Evolutionary conservation across 2,888 invertebrate species (phyloP).

Genomic region (Drosophila quinaria): DNA sequence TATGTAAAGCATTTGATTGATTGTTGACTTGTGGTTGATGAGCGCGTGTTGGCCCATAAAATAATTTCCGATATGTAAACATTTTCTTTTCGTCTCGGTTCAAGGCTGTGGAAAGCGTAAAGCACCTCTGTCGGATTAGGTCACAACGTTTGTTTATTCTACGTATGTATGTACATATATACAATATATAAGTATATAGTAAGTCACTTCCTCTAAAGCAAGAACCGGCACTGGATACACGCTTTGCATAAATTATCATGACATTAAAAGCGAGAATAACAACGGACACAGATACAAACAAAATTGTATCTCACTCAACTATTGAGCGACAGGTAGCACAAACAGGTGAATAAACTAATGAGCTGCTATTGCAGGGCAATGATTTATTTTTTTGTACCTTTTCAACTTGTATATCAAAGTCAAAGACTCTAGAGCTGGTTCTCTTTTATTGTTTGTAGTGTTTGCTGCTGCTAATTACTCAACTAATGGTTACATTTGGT

Average conservation of each 20-base stretch:
- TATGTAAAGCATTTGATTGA: conserved; percentile 29
- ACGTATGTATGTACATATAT: not conserved
- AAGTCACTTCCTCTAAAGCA: conserved; percentile 60
- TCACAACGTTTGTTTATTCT: conserved; percentile 44
- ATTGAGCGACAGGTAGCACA: conserved; percentile 44
- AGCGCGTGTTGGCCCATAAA: conserved; percentile 34
- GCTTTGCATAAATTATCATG: conserved; percentile 76
- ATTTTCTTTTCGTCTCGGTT: conserved; percentile 31
- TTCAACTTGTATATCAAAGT: not conserved
- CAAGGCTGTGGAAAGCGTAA: conserved; percentile 46
- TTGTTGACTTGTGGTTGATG: conserved; percentile 24
- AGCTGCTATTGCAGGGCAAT: conserved; percentile 35
- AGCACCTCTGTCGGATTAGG: conserved; percentile 49
- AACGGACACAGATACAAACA: conserved; percentile 30
- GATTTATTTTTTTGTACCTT: not conserved
- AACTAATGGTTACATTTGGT: conserved; percentile 25
- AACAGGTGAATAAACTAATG: conserved; percentile 74
- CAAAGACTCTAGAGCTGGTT: conserved; percentile 1
- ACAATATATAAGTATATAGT: not conserved
- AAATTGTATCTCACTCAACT: conserved; percentile 40
- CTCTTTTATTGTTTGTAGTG: conserved; percentile 1
- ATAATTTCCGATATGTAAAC: conserved; percentile 24
- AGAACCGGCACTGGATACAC: conserved; percentile 66
- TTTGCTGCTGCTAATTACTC: conserved; percentile 49
- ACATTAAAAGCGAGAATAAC: conserved; percentile 59